Evolutionary conservation across 2,888 invertebrate genomes (phyloP).

Genomic region (Schizotus pectinicornis): DNA sequence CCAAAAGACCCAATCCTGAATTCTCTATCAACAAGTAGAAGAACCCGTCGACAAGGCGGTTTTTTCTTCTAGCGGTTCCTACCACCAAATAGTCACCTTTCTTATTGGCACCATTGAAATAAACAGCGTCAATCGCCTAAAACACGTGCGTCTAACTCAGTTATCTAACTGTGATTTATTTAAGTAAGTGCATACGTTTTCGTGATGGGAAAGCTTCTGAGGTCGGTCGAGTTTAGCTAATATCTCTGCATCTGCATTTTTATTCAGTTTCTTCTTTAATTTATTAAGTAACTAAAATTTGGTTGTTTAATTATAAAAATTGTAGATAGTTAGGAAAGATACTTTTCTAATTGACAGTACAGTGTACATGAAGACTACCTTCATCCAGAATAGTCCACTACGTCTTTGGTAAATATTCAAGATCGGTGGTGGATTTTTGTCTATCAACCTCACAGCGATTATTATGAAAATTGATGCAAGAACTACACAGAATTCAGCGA

Average conservation of each 20-base stretch:
- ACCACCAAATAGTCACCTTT: constrained; percentile 67
- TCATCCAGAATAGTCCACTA: constrained; percentile 62
- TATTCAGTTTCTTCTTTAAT: constrained; percentile 29
- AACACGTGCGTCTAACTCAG: constrained; percentile 27
- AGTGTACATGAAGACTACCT: constrained; percentile 61
- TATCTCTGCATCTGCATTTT: constrained; percentile 50
- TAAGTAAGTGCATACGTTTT: constrained; percentile 54
- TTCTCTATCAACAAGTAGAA: constrained; percentile 62
- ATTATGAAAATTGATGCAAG: constrained; percentile 11
- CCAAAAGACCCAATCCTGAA: constrained; percentile 66
- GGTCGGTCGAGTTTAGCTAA: constrained; percentile 60
- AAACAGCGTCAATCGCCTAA: constrained; percentile 73
- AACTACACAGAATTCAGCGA: constrained; percentile 6
- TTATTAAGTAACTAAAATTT: constrained; percentile 8
- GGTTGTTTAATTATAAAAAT: constrained; percentile 18
- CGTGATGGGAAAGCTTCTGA: constrained; percentile 62
- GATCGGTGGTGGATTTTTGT: constrained; percentile 37
- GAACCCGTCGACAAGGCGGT: constrained; percentile 67
- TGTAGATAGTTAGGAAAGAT: constrained; percentile 37
- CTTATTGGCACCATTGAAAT: constrained; percentile 67
- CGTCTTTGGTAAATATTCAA: constrained; percentile 61
- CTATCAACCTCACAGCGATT: constrained; percentile 3
- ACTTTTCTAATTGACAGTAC: constrained; percentile 61
- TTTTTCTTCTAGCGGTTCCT: constrained; percentile 65
- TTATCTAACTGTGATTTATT: constrained; percentile 1